phyloP scores from a whole-genome alignment of 2,888 invertebrate genomes.

The Hanleya hanleyi region DNA sequence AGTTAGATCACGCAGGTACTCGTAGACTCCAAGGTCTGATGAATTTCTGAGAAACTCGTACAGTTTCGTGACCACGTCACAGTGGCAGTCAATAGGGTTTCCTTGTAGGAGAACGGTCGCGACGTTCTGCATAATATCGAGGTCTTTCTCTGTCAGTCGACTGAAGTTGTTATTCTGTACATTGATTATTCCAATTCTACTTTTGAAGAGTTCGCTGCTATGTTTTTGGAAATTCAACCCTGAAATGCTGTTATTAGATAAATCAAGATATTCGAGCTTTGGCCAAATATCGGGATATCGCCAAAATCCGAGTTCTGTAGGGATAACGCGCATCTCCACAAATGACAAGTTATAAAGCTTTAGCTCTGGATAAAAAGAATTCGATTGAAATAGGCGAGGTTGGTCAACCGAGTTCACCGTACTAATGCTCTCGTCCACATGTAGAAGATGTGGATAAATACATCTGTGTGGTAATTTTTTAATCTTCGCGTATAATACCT shows the following conservation, averaged over 20 bases:
- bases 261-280: constrained; percentile 40
- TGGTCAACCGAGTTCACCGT: too few relatives aligned
- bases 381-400: too few relatives aligned
- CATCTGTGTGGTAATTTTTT: too few relatives aligned
- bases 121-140: too few relatives aligned
- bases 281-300: constrained; percentile 3
- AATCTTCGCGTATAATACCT: too few relatives aligned
- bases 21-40: constrained; percentile 19
- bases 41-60: constrained; percentile 19
- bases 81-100: constrained; percentile 51
- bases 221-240: constrained; percentile 8
- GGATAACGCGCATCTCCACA: neutral
- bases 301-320: neutral
- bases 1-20: constrained; percentile 37
- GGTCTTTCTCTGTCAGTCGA: too few relatives aligned
- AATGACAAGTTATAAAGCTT: neutral
- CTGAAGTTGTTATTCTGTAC: constrained; percentile 49
- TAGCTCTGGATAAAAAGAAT: neutral
- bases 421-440: too few relatives aligned
- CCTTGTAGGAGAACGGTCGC: constrained; percentile 41
- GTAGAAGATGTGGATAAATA: too few relatives aligned
- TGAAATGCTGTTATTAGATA: constrained; percentile 40
- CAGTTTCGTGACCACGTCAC: constrained; percentile 36
- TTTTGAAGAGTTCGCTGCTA: constrained; percentile 28
- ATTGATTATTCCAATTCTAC: constrained; percentile 35